These are phyloP conservation scores for Drosophila seguyi DNA, from an alignment of 1,140 invertebrate genomes.

Conservation along the genomic window DNA sequence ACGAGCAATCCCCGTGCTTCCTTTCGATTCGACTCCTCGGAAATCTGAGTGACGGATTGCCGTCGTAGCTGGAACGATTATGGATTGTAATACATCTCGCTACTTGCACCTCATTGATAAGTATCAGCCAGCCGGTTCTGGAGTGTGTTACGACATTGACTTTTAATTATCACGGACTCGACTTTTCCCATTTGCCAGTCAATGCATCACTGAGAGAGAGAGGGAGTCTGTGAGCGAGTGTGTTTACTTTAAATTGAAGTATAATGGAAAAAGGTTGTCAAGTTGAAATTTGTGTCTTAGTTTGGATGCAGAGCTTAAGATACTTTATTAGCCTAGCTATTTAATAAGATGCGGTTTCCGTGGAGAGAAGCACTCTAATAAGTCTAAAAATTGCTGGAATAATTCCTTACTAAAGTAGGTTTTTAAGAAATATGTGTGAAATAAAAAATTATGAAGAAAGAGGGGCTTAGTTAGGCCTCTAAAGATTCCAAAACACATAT, in stretches of 20 bases:
- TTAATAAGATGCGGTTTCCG: neutral
- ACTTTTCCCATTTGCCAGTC: slow-evolving; percentile 21
- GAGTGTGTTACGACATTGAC: slow-evolving; percentile 51
- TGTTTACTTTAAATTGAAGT: slow-evolving; percentile 4
- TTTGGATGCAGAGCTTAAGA: neutral
- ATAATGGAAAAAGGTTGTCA: slow-evolving; percentile 1
- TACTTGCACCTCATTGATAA: slow-evolving; percentile 55
- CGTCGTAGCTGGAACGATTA: slow-evolving; percentile 66
- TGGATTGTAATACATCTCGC: slow-evolving; percentile 73
- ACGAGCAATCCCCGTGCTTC: neutral
- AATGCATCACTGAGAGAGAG: slow-evolving; percentile 9
- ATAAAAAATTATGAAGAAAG: no score
- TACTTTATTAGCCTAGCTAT: neutral
- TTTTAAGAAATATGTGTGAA: neutral
- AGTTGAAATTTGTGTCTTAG: neutral
- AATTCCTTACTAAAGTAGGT: neutral
- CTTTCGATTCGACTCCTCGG: neutral
- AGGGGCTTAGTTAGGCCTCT: neutral
- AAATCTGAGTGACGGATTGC: slow-evolving; percentile 63
- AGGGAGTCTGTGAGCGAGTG: neutral
- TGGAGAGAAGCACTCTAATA: neutral
- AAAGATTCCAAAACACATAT: neutral
- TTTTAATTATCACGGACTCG: slow-evolving; percentile 62
- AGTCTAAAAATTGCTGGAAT: neutral
- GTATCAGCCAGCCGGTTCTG: slow-evolving; percentile 36